Evolutionary conservation across 2,888 invertebrate species (phyloP).

Genomic region (Xanthorhoe designata): DNA sequence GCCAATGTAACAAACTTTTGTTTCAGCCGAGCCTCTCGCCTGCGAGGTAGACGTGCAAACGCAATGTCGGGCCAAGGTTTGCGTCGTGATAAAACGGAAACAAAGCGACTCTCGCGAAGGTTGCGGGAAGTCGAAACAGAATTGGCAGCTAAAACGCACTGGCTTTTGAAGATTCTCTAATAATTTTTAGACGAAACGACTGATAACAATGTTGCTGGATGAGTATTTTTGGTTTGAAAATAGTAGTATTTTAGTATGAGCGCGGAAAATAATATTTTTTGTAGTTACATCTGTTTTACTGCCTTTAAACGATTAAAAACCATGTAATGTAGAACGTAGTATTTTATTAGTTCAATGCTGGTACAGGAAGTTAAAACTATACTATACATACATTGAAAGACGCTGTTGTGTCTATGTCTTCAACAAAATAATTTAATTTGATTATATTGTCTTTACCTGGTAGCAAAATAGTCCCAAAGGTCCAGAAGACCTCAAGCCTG

Average conservation of each 20-base stretch:
- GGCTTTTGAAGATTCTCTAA: constrained; percentile 5
- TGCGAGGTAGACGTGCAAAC: constrained; percentile 5
- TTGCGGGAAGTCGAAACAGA: constrained; percentile 33
- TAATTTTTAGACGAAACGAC: constrained; percentile 8
- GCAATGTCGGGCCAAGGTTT: constrained; percentile 39
- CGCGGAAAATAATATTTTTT: no score
- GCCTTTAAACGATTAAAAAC: no score
- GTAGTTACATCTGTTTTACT: no score
- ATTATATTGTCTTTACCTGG: constrained; percentile 75
- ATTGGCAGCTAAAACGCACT: constrained; percentile 40
- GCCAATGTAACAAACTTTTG: no score
- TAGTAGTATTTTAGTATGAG: neutral
- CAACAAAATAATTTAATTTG: no score
- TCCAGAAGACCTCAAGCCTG: constrained; percentile 87
- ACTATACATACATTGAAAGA: no score
- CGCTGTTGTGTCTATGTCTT: no score
- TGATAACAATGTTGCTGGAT: neutral
- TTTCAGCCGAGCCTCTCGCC: neutral
- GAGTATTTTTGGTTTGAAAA: neutral
- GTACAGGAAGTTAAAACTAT: no score
- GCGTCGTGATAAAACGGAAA: constrained; percentile 39
- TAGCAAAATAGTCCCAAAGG: constrained; percentile 84
- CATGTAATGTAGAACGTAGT: no score
- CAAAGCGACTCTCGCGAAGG: constrained; percentile 43
- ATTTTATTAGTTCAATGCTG: no score